These are phyloP conservation scores for Rhaphigaster nebulosa DNA, from an alignment of 2,888 invertebrate genomes.

Conservation along the genomic window DNA sequence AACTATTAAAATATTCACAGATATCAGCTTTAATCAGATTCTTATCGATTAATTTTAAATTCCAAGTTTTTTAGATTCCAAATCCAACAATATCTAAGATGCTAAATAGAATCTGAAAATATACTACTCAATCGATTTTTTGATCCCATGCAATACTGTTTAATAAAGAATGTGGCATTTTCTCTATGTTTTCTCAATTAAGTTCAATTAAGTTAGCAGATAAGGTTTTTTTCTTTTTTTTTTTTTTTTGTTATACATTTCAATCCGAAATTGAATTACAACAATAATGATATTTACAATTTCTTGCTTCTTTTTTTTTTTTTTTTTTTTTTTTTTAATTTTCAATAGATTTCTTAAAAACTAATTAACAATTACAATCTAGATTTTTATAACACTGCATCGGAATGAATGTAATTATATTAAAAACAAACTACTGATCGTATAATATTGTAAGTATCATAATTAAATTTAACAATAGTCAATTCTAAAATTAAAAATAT, in stretches of 20 bases:
- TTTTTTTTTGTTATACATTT: background rate
- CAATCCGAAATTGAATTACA: background rate
- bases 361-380: constrained; percentile 12
- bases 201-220: background rate
- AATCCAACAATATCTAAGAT: background rate
- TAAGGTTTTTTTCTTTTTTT: background rate
- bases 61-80: constrained; percentile 24
- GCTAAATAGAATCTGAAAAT: background rate
- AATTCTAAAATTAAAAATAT: constrained; percentile 52
- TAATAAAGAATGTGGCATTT: constrained; percentile 1
- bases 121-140: background rate
- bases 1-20: background rate
- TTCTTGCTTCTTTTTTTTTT: background rate
- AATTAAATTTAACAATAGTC: constrained; percentile 28
- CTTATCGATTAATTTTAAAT: background rate
- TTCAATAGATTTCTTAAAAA: constrained; percentile 2
- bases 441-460: background rate
- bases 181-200: background rate
- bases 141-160: constrained; percentile 45
- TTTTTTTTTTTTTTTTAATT: background rate
- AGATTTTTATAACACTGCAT: background rate
- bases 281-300: constrained; percentile 2
- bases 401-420: constrained; percentile 12
- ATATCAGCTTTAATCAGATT: background rate
- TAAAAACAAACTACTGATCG: background rate